Conservation (phyloP, 2,113 vertebrate species). For the Heteronetta atricapilla region DNA sequence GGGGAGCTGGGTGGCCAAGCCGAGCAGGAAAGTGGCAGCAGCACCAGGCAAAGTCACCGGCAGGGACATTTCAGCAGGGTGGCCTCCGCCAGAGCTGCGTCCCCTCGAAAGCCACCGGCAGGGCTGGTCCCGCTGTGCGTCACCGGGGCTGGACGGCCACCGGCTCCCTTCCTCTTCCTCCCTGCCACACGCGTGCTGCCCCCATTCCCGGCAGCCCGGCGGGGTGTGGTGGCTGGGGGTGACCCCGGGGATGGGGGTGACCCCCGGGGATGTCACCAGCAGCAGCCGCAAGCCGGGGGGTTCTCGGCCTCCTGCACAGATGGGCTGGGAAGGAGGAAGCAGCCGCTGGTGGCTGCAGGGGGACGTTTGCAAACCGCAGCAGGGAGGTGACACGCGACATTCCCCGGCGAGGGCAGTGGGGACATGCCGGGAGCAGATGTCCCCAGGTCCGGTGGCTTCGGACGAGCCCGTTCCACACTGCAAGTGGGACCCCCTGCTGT, state of each 20-base stretch:
- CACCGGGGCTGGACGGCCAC: rapidly evolving
- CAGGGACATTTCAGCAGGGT: background rate
- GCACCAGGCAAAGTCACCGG: rapidly evolving
- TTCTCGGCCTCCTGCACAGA: rapidly evolving
- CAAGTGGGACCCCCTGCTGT: rapidly evolving
- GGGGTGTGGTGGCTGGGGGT: rapidly evolving
- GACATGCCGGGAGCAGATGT: background rate
- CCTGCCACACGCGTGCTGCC: rapidly evolving
- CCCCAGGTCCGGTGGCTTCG: rapidly evolving
- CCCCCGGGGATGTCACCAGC: rapidly evolving
- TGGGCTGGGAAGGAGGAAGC: background rate
- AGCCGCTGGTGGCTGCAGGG: rapidly evolving
- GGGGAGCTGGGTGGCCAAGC: rapidly evolving
- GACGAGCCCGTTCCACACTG: background rate
- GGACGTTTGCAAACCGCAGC: rapidly evolving
- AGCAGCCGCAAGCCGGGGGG: rapidly evolving
- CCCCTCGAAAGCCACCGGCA: rapidly evolving
- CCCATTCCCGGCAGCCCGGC: rapidly evolving
- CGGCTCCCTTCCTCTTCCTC: background rate
- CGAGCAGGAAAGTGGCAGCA: background rate
- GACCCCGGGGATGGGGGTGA: no score
- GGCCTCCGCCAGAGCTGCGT: rapidly evolving
- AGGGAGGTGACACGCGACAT: rapidly evolving
- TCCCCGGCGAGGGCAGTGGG: background rate
- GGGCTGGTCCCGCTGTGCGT: rapidly evolving